A percentile compares a stretch with the other conserved stretches of the same genome.
Evolutionary conservation across 2,113 vertebrate species (phyloP).

Genomic region (Laticauda laticaudata): DNA sequence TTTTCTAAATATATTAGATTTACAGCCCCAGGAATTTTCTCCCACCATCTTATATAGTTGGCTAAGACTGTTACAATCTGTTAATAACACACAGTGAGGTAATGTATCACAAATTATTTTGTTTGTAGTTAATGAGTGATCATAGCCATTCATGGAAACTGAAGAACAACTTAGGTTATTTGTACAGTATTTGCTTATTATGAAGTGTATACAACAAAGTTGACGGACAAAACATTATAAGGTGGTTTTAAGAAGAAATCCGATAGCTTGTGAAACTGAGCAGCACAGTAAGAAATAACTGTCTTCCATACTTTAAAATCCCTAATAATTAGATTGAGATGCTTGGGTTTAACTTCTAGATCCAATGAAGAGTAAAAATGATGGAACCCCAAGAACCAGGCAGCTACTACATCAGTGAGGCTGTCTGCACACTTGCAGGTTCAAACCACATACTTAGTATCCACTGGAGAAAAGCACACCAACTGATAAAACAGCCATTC

Average conservation of each 20-base stretch:
- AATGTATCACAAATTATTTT: slow-evolving; percentile 30
- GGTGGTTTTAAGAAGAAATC: slow-evolving; percentile 8
- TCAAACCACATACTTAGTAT: slow-evolving; percentile 46
- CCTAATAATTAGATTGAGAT: neutral
- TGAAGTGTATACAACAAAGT: neutral
- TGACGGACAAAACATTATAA: slow-evolving; percentile 15
- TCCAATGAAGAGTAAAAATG: slow-evolving; percentile 42
- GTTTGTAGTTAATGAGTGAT: slow-evolving; percentile 39
- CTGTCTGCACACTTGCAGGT: slow-evolving; percentile 51
- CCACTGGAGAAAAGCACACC: slow-evolving; percentile 39
- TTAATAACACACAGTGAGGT: neutral
- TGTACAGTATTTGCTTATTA: slow-evolving; percentile 10
- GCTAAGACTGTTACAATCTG: neutral
- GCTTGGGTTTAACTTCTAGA: neutral
- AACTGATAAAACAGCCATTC: neutral
- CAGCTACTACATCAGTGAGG: slow-evolving; percentile 46
- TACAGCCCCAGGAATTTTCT: neutral
- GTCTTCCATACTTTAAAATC: slow-evolving; percentile 7
- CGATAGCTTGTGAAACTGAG: neutral
- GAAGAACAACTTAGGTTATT: neutral
- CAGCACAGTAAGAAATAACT: neutral
- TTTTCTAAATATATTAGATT: neutral
- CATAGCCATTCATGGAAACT: slow-evolving; percentile 9
- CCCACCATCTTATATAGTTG: neutral
- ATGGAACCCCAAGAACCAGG: slow-evolving; percentile 24